Evolutionary conservation across 2,888 invertebrate species (phyloP).

Genomic region (Nemoura dubitans): DNA sequence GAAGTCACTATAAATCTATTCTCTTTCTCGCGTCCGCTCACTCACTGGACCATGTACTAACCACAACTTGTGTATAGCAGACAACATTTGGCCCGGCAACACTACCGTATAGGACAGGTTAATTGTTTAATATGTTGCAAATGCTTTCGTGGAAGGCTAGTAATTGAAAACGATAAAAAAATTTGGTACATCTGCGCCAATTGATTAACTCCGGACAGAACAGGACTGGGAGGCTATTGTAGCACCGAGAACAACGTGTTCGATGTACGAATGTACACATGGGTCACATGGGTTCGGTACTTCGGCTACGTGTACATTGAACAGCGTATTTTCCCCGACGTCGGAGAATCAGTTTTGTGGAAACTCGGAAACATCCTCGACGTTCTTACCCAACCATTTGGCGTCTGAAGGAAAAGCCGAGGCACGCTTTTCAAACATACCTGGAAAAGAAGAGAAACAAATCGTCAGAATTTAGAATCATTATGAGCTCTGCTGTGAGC

Average conservation of each 20-base stretch:
- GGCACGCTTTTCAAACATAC: background rate
- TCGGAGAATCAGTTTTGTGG: too few relatives aligned
- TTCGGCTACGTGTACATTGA: too few relatives aligned
- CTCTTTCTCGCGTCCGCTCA: background rate
- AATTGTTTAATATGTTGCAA: background rate
- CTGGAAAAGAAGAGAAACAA: background rate
- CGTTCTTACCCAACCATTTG: too few relatives aligned
- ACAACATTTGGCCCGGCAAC: background rate
- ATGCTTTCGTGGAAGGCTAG: background rate
- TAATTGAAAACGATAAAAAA: background rate
- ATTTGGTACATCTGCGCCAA: background rate
- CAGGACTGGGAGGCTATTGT: background rate
- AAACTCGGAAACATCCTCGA: too few relatives aligned
- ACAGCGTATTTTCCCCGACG: too few relatives aligned
- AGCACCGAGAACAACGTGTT: background rate
- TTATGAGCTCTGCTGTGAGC: too few relatives aligned
- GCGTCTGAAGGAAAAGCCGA: too few relatives aligned
- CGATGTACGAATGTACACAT: background rate
- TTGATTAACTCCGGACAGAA: background rate
- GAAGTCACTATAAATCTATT: conserved; percentile 15
- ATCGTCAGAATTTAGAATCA: background rate
- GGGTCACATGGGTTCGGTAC: too few relatives aligned
- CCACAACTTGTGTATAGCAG: background rate
- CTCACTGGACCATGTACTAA: background rate
- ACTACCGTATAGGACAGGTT: background rate